A percentile compares a stretch with the other conserved stretches of the same genome.
These are phyloP conservation scores for Crotalus helleri DNA, from an alignment of 2,113 vertebrate species.

Conservation along the genomic window DNA sequence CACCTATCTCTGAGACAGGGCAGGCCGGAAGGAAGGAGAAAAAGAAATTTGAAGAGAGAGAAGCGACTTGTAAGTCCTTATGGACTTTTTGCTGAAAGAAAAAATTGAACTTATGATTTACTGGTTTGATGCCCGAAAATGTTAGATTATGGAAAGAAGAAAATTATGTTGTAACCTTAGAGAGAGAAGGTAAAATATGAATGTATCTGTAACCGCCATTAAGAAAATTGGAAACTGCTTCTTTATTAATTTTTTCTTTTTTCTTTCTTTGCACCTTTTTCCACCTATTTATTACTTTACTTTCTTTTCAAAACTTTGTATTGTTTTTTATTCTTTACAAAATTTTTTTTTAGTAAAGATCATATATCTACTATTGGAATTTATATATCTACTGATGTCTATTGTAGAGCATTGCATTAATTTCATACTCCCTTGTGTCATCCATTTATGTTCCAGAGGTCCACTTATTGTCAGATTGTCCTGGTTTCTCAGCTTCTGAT, in stretches of 20 bases:
- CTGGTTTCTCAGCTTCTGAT: background rate
- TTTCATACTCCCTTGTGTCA: background rate
- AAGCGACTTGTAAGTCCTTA: background rate
- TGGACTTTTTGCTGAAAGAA: background rate
- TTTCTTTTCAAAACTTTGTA: background rate
- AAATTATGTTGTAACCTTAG: background rate
- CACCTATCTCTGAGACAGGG: background rate
- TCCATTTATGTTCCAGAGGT: background rate
- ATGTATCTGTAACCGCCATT: background rate
- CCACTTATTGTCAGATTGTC: background rate
- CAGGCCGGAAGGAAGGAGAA: background rate
- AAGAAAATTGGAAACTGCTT: background rate
- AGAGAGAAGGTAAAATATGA: background rate
- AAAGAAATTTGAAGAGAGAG: background rate
- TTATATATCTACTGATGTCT: background rate
- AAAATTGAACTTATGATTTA: background rate
- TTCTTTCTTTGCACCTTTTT: background rate
- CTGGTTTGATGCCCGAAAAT: background rate
- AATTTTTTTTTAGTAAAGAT: background rate
- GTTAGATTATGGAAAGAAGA: background rate
- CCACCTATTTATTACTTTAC: background rate
- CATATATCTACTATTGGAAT: background rate
- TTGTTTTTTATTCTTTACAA: background rate
- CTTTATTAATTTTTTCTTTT: background rate
- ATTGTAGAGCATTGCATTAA: background rate